These are phyloP conservation scores for Blennius ocellaris DNA, from an alignment of 2,113 vertebrate species.

Conservation along the genomic window DNA sequence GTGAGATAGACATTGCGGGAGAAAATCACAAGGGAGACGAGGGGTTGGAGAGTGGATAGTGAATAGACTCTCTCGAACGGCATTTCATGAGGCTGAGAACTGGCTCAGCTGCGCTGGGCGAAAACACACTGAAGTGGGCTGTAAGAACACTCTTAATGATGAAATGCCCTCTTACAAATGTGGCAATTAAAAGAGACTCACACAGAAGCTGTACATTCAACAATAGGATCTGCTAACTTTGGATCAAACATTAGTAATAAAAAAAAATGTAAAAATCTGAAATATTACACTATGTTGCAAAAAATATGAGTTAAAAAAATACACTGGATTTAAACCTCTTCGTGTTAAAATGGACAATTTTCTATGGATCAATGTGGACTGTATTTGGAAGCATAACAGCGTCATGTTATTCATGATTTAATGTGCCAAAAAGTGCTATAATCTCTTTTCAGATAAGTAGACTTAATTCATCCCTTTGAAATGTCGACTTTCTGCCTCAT, in stretches of 20 bases:
- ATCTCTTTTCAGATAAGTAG: neutral
- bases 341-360: neutral
- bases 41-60: slow-evolving; percentile 13
- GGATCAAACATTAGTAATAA: no score
- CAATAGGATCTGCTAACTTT: neutral
- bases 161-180: neutral
- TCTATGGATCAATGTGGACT: no score
- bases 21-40: slow-evolving; percentile 39
- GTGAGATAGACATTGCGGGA: slow-evolving; percentile 55
- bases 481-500: neutral
- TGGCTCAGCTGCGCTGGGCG: neutral
- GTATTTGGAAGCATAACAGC: no score
- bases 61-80: slow-evolving; percentile 24
- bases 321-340: neutral
- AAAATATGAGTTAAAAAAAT: neutral
- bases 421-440: slow-evolving; percentile 16
- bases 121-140: slow-evolving; percentile 10
- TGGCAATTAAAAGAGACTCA: slow-evolving; percentile 3
- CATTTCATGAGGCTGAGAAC: slow-evolving; percentile 2
- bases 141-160: neutral
- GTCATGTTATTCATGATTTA: slow-evolving; percentile 25
- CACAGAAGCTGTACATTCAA: neutral
- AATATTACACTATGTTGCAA: neutral
- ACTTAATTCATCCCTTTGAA: neutral
- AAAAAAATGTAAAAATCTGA: neutral